Percentiles rank a stretch among this genome's conserved stretches.
Evolutionary conservation across 2,113 vertebrate species (phyloP).

Genomic region (Protobothrops flavoviridis): DNA sequence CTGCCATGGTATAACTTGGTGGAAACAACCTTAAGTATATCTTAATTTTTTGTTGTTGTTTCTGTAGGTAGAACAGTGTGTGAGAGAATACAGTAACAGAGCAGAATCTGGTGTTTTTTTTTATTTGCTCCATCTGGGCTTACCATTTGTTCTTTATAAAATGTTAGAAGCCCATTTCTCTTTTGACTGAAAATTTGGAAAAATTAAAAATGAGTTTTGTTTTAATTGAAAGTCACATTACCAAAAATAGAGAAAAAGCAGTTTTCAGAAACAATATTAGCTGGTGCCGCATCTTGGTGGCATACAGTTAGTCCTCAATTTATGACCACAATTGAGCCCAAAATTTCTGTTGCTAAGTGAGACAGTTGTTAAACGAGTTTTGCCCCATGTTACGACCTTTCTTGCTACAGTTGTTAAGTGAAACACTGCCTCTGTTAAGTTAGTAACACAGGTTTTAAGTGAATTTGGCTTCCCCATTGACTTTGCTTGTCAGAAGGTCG

Average conservation of each 20-base stretch:
- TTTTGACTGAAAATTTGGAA: not conserved
- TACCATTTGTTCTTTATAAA: conserved; percentile 16
- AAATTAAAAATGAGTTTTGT: not conserved
- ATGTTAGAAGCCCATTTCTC: not conserved
- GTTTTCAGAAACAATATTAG: not conserved
- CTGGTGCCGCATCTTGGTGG: not conserved
- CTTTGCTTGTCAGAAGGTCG: no score
- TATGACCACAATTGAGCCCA: no score
- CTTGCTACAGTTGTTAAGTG: no score
- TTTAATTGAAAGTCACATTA: not conserved
- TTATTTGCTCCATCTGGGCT: not conserved
- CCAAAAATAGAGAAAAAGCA: not conserved
- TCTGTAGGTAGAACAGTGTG: not conserved
- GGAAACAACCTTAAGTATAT: not conserved
- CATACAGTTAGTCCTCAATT: no score
- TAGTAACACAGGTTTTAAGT: no score
- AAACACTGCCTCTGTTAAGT: no score
- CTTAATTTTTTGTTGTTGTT: conserved; percentile 21
- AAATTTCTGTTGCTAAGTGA: no score
- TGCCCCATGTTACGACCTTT: no score
- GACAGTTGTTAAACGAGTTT: no score
- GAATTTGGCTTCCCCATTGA: no score
- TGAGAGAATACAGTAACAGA: conserved; percentile 19
- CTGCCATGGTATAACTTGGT: not conserved
- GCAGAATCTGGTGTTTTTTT: conserved; percentile 29